phyloP scores from a whole-genome alignment of 2,113 vertebrate genomes.

The Labeo catla region DNA sequence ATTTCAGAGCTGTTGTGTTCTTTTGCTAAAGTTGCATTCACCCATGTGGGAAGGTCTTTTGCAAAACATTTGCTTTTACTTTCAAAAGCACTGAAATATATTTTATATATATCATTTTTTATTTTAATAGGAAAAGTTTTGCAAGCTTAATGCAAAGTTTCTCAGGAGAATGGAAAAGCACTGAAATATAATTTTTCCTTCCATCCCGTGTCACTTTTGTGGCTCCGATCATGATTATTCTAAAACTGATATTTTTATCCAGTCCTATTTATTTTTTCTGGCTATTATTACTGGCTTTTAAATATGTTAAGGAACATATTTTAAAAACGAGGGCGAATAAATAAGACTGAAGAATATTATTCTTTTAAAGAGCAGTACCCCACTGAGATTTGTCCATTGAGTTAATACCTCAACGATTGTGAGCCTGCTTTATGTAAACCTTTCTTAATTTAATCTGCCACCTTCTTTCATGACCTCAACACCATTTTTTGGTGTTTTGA shows the following conservation, averaged over 20 bases:
- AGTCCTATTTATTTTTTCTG: background rate
- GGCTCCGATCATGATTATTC: background rate
- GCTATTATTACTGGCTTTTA: background rate
- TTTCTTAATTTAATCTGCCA: slow-evolving; percentile 44
- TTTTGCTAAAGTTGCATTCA: no score
- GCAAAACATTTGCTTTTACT: background rate
- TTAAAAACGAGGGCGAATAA: background rate
- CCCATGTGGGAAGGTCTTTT: background rate
- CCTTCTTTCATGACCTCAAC: slow-evolving; percentile 45
- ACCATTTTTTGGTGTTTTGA: slow-evolving; percentile 32
- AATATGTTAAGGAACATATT: background rate
- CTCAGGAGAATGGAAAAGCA: background rate
- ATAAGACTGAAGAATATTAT: background rate
- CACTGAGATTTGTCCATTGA: background rate
- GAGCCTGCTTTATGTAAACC: slow-evolving; percentile 14
- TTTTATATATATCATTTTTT: background rate
- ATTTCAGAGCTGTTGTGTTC: background rate
- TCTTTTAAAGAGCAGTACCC: background rate
- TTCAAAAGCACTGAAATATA: background rate
- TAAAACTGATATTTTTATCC: background rate
- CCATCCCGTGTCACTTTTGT: background rate
- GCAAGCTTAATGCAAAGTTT: background rate
- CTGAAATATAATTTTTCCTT: background rate
- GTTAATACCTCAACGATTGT: background rate
- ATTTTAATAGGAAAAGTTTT: background rate